Evolutionary conservation across 2,113 vertebrate species (phyloP).

Genomic region (Amphilophus citrinellus): DNA sequence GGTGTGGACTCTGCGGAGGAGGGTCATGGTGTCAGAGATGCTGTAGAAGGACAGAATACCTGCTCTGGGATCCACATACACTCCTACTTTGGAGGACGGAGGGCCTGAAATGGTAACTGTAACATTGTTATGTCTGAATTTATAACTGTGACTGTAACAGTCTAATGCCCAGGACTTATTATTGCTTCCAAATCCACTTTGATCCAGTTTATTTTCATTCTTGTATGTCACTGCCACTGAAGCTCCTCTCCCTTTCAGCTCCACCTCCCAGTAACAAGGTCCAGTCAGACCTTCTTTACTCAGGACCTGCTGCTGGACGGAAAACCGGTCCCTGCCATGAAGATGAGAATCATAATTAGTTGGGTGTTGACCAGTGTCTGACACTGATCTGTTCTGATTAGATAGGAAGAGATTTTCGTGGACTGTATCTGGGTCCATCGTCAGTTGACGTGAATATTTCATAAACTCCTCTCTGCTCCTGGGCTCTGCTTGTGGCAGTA

Average conservation of each 20-base stretch:
- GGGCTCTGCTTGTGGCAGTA: background rate
- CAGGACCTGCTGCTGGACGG: background rate
- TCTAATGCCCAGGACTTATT: fast-evolving
- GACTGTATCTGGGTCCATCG: background rate
- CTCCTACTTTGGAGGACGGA: background rate
- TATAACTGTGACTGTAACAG: fast-evolving
- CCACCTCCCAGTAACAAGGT: background rate
- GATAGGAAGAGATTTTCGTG: background rate
- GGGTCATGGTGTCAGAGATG: background rate
- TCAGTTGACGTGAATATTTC: background rate
- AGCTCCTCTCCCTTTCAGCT: background rate
- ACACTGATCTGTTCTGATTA: fast-evolving
- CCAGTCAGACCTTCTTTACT: background rate
- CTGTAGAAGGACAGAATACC: background rate
- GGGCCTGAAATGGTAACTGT: background rate
- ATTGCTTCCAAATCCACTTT: fast-evolving
- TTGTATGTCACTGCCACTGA: background rate
- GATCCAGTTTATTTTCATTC: background rate
- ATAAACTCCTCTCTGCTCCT: background rate
- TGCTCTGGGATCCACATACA: background rate
- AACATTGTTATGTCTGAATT: background rate
- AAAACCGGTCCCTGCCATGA: background rate
- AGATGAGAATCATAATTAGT: background rate
- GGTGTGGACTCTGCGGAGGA: background rate
- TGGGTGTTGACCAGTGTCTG: background rate